Conservation (phyloP, 2,113 vertebrate species). For the Nymphicus hollandicus region DNA sequence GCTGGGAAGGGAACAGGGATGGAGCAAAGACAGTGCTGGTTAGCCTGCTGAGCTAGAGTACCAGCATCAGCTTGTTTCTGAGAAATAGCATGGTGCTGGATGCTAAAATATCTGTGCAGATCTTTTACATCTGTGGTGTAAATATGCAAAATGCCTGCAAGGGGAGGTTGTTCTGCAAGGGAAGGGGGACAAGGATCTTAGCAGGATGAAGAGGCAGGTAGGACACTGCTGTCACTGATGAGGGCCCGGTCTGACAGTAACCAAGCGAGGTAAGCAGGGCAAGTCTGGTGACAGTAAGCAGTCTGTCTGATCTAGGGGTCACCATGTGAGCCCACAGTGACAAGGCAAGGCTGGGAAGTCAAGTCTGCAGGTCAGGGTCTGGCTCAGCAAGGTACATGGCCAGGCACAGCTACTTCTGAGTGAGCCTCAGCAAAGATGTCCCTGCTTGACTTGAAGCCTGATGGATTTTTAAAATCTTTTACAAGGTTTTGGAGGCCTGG, state of each 20-base stretch:
- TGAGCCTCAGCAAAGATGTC: neutral
- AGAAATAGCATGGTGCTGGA: neutral
- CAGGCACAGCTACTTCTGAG: neutral
- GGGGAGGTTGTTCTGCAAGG: neutral
- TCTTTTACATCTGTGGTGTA: neutral
- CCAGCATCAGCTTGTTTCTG: neutral
- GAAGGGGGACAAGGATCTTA: neutral
- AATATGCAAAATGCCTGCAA: neutral
- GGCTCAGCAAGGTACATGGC: neutral
- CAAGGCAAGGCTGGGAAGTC: neutral
- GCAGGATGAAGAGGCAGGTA: neutral
- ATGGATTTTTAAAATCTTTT: neutral
- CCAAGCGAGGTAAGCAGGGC: neutral
- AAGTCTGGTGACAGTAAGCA: neutral
- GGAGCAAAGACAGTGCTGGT: neutral
- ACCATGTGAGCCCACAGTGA: accelerated
- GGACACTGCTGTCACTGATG: neutral
- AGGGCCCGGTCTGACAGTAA: neutral
- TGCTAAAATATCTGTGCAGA: neutral
- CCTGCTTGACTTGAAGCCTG: neutral
- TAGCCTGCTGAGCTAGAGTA: neutral
- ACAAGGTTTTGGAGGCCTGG: accelerated
- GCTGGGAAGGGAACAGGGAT: neutral
- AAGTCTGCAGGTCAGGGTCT: neutral
- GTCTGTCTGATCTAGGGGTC: neutral